Conservation (phyloP, 2,888 invertebrate genomes). For the Pilophorus perplexus region DNA sequence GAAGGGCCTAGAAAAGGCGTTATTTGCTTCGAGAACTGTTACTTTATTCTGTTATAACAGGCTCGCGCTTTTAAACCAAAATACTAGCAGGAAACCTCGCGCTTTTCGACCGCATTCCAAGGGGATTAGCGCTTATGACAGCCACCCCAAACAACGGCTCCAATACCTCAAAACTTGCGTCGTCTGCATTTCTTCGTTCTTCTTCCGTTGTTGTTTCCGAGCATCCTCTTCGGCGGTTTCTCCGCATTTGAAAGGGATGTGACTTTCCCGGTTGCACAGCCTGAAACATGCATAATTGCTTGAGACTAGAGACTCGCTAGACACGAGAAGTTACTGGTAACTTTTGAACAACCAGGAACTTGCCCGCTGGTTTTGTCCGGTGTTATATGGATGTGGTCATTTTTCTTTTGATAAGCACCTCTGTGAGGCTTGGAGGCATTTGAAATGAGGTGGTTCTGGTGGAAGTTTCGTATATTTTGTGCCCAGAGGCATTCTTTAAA, state of each 20-base stretch:
- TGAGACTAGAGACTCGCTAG: not conserved
- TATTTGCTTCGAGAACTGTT: not conserved
- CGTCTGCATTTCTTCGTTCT: conserved; percentile 20
- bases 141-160: not conserved
- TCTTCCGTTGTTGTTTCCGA: conserved; percentile 5
- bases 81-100: too few relatives aligned
- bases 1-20: too few relatives aligned
- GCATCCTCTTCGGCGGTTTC: conserved; percentile 17
- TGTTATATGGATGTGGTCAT: too few relatives aligned
- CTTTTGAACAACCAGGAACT: not conserved
- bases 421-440: too few relatives aligned
- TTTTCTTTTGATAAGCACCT: too few relatives aligned
- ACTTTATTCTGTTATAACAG: too few relatives aligned
- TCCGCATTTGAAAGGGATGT: conserved; percentile 26
- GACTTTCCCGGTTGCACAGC: conserved; percentile 16
- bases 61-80: too few relatives aligned
- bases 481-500: too few relatives aligned
- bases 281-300: not conserved
- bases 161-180: conserved; percentile 16
- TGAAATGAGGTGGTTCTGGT: too few relatives aligned
- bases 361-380: too few relatives aligned
- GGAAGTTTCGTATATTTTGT: too few relatives aligned
- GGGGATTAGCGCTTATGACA: not conserved
- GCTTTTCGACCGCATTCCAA: too few relatives aligned
- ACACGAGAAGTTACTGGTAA: not conserved